Evolutionary conservation across 2,113 vertebrate species (phyloP).

Genomic region (Syrrhaptes paradoxus): DNA sequence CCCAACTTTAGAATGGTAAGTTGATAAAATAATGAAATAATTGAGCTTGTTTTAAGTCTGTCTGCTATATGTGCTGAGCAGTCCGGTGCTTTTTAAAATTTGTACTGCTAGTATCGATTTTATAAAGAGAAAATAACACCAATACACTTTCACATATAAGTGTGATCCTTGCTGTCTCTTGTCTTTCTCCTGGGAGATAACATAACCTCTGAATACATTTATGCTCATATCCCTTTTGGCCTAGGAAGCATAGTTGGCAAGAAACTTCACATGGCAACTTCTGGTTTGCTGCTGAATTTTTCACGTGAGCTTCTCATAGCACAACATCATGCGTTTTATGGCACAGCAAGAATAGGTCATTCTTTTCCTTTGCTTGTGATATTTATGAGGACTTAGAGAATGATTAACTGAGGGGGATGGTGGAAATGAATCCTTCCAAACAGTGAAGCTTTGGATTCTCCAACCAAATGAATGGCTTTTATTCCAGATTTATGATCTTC

Average conservation of each 20-base stretch:
- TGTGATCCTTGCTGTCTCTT: background rate
- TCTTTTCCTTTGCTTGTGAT: conserved; percentile 34
- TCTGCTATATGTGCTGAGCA: background rate
- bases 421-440: conserved; percentile 67
- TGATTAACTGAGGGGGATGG: conserved; percentile 49
- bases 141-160: background rate
- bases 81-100: background rate
- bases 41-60: background rate
- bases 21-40: background rate
- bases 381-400: conserved; percentile 58
- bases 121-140: background rate
- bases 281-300: background rate
- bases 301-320: conserved; percentile 24
- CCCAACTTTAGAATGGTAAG: background rate
- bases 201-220: background rate
- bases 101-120: background rate
- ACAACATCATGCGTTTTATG: background rate
- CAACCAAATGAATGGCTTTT: conserved; percentile 50
- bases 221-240: background rate
- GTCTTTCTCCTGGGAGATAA: background rate
- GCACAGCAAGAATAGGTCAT: conserved; percentile 30
- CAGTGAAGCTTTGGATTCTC: conserved; percentile 55
- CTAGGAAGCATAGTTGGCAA: background rate
- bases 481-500: conserved; percentile 59
- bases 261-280: background rate